Base-by-base conservation (phyloP, 2,888 invertebrate species). In the Steinernema hermaphroditum region DNA sequence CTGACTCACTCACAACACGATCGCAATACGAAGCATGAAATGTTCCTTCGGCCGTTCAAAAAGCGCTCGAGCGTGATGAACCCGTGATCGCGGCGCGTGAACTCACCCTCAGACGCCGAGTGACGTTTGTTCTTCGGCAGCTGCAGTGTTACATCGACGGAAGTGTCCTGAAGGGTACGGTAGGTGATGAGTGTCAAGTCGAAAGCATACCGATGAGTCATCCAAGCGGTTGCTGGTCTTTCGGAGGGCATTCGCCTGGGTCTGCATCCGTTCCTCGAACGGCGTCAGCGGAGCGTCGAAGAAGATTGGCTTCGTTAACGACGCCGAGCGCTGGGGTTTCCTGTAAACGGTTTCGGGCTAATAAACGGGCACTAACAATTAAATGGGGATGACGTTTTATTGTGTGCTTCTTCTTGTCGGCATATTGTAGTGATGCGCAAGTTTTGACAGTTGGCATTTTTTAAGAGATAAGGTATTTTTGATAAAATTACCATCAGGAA, bases 251-350 rank as follows among this genome's bases (percentile, higher is more conserved):
- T 75, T 74, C 41, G 83, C 83, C 57, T 85, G 83, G 54, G 76
- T 74, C 71, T 83, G 83, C 70, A 83, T 79, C 29, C 72, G 73
- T 62, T 76, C 80, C 72, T 85, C 85, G 74, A 85, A 85, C 14
- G 85, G 78, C n/a, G 82, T 79, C 75, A 84, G 83, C 8, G 85
- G 85, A 8, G 81, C 76, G 69, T 85, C 85, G 73, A 85, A 85
- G 34, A 78, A 71, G 14, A 73, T 41, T 27, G 70, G 34, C 69
- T 73, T 73, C 24, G 69, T 68, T 32, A 43, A 22, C 24, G 69
- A 68, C 22, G 41, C 44, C 22, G 69, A 68, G 34, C 44, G 69
- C 24, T 68, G 44, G 22, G 69, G 19, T 68, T 68, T 68, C 34
- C 43, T 41, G 37, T 12, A 68, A 68, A 34, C 22, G 69, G 24